phyloP scores from a whole-genome alignment of 2,888 invertebrate species.

The Anarsia innoxiella region DNA sequence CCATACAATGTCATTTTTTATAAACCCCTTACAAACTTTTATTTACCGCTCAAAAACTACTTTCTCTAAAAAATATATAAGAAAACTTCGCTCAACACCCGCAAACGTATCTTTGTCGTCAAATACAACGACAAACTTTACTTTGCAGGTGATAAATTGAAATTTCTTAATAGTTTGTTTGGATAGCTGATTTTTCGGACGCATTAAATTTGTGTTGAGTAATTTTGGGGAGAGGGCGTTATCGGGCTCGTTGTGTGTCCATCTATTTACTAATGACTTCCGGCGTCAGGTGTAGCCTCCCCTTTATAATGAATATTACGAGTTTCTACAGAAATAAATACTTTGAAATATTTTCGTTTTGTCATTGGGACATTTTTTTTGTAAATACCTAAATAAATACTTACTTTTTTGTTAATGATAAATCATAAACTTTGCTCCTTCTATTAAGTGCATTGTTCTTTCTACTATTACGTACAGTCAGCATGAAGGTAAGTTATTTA shows the following conservation, averaged over 20 bases:
- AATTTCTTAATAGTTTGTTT: conserved; percentile 3
- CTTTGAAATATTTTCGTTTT: no score
- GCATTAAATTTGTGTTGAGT: conserved; percentile 19
- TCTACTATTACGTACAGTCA: no score
- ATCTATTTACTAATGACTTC: conserved; percentile 76
- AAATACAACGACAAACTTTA: not conserved
- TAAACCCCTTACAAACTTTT: conserved; percentile 19
- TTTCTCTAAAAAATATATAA: not conserved
- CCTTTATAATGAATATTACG: conserved; percentile 43
- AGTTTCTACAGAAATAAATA: no score
- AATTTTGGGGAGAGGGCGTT: conserved; percentile 65
- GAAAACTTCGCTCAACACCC: not conserved
- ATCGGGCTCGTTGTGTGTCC: conserved; percentile 56
- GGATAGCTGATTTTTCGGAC: not conserved
- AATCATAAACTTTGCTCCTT: no score
- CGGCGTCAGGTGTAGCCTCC: conserved; percentile 67
- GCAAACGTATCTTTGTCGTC: conserved; percentile 3
- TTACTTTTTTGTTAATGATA: no score
- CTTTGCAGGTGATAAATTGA: conserved; percentile 15
- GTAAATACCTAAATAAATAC: no score
- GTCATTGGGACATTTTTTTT: no score
- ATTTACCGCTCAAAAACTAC: not conserved
- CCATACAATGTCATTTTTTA: conserved; percentile 61
- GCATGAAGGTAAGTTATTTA: no score
- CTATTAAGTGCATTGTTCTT: no score